These are phyloP conservation scores for Turritopsis dohrnii DNA, from an alignment of 30 jellyfish, hydroid and myxozoan genomes.

Conservation along the genomic window DNA sequence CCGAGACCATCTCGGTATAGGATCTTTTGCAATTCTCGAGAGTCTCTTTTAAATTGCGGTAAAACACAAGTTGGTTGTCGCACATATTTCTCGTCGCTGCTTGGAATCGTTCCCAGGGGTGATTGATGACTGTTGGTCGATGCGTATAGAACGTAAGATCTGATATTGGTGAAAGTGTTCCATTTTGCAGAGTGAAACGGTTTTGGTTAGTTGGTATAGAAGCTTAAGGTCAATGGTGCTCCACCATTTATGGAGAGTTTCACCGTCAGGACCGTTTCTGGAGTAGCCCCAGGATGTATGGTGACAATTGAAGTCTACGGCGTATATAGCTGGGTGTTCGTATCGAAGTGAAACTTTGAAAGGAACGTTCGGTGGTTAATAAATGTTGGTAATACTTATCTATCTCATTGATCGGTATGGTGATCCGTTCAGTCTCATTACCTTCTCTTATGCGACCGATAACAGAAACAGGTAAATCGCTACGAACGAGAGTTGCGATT, in stretches of 20 bases:
- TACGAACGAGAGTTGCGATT: too few species aligned
- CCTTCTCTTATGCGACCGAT: constrained; percentile 2
- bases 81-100: constrained; percentile 8
- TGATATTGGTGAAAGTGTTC: constrained; percentile 23
- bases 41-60: constrained; percentile 14
- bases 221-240: too few species aligned
- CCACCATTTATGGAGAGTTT: too few species aligned
- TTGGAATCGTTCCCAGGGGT: too few species aligned
- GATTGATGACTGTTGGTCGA: constrained; percentile 13
- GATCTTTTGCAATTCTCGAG: neutral
- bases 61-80: neutral
- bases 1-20: too few species aligned
- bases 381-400: too few species aligned
- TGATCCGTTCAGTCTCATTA: constrained; percentile 13
- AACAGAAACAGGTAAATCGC: neutral
- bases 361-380: too few species aligned
- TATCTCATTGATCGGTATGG: neutral
- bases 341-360: neutral
- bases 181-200: constrained; percentile 7
- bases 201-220: constrained; percentile 19
- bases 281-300: too few species aligned
- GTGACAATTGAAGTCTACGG: constrained; percentile 32
- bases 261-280: too few species aligned
- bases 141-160: constrained; percentile 26
- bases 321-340: constrained; percentile 28